phyloP scores from a whole-genome alignment of 2,113 vertebrate genomes.

The Corythaixoides concolor region DNA sequence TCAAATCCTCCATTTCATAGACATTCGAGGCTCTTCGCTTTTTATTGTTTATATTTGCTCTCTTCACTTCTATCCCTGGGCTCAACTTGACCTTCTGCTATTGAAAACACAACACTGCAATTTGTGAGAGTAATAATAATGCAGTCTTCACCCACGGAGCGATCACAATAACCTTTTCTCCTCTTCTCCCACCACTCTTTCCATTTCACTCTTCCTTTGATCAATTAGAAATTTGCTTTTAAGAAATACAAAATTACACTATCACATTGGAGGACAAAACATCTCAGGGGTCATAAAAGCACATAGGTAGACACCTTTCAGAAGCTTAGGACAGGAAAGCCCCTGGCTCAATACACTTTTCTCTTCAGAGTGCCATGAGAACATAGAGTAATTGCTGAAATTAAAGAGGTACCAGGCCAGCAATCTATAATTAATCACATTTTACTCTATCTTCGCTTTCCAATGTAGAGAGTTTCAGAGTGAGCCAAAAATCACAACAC shows the following conservation, averaged over 20 bases:
- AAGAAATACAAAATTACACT: background rate
- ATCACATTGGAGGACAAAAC: background rate
- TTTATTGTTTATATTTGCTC: slow-evolving; percentile 55
- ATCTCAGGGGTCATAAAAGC: background rate
- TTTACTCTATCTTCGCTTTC: background rate
- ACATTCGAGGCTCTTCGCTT: background rate
- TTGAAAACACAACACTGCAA: slow-evolving; percentile 30
- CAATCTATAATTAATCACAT: slow-evolving; percentile 7
- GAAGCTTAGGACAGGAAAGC: background rate
- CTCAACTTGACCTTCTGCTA: slow-evolving; percentile 75
- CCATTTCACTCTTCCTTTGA: background rate
- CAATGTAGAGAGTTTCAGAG: background rate
- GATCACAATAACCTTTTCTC: slow-evolving; percentile 50
- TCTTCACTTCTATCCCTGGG: slow-evolving; percentile 73
- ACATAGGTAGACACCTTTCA: background rate
- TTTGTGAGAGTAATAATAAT: slow-evolving; percentile 53
- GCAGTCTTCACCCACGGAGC: background rate
- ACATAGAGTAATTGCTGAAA: slow-evolving; percentile 18
- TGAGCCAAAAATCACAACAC: background rate
- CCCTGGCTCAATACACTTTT: background rate
- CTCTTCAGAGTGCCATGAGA: background rate
- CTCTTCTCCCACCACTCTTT: slow-evolving; percentile 11
- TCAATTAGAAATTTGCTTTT: slow-evolving; percentile 29
- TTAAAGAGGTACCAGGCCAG: background rate
- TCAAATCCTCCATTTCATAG: background rate